phyloP scores from a whole-genome alignment of 1,140 invertebrate genomes.

The Chymomyza costata region DNA sequence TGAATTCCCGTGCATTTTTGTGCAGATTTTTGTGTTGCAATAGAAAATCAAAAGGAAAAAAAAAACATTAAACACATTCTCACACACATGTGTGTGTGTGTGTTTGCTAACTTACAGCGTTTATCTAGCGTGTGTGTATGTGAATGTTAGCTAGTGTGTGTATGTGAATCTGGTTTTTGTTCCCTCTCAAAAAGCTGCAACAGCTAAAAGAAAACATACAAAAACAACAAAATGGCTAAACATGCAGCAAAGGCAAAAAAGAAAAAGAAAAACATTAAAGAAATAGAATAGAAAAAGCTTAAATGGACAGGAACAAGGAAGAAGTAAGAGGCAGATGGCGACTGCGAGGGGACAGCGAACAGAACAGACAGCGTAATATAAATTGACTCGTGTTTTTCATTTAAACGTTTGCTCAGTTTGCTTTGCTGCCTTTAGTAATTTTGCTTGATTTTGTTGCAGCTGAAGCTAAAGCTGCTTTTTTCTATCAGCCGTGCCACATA shows the following conservation, averaged over 20 bases:
- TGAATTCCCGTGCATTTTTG: conserved; percentile 69
- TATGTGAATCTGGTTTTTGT: conserved; percentile 32
- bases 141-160: conserved; percentile 10
- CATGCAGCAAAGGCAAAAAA: conserved; percentile 32
- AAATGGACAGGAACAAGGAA: conserved; percentile 19
- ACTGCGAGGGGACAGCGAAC: conserved; percentile 6
- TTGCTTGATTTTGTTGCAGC: conserved; percentile 29
- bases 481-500: no score
- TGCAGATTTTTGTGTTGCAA: conserved; percentile 55
- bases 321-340: not conserved
- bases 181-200: conserved; percentile 26
- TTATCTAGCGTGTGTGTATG: conserved; percentile 22
- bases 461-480: conserved; percentile 12
- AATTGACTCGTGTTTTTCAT: conserved; percentile 69
- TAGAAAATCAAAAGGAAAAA: conserved; percentile 10
- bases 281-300: conserved; percentile 46
- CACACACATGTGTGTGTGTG: conserved; percentile 10
- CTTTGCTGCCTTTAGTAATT: conserved; percentile 54
- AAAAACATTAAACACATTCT: conserved; percentile 14
- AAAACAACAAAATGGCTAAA: conserved; percentile 40
- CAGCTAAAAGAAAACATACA: conserved; percentile 22
- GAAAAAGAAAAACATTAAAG: conserved; percentile 36
- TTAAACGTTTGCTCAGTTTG: conserved; percentile 38
- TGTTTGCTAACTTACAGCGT: conserved; percentile 9
- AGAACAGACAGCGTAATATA: conserved; percentile 42